Evolutionary conservation across 2,888 invertebrate species (phyloP).

Genomic region (Archips crataeganus): DNA sequence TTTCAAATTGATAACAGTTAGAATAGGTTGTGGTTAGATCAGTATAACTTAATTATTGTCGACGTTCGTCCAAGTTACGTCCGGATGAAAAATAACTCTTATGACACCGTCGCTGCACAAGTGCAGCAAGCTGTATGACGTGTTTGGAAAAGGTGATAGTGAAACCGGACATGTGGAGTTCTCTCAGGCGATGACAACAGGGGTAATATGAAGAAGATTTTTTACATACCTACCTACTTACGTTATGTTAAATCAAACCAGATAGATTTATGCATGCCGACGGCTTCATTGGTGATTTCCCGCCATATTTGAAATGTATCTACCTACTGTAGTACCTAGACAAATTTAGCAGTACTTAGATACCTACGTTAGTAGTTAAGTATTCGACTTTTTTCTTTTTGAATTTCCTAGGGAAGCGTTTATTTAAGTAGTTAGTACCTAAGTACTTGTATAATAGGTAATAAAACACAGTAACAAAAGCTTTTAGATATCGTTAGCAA

Average conservation of each 20-base stretch:
- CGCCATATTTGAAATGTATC: background rate
- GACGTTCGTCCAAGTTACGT: conserved; percentile 50
- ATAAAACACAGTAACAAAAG: too few species aligned
- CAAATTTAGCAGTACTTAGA: too few species aligned
- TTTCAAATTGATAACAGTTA: conserved; percentile 10
- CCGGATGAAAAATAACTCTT: conserved; percentile 66
- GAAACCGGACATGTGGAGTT: conserved; percentile 73
- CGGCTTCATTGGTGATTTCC: background rate
- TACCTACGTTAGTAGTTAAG: too few species aligned
- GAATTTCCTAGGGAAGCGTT: too few species aligned
- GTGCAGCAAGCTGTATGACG: conserved; percentile 57
- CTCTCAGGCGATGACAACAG: conserved; percentile 77
- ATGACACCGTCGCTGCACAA: conserved; percentile 56
- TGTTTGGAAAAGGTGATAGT: conserved; percentile 71
- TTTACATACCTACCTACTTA: background rate
- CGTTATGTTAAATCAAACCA: background rate
- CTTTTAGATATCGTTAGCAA: too few species aligned
- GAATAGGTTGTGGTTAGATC: conserved; percentile 14
- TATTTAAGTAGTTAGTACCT: too few species aligned
- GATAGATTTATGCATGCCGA: background rate
- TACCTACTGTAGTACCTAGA: too few species aligned
- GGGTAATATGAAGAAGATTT: conserved; percentile 59
- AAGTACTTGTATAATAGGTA: too few species aligned
- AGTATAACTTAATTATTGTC: conserved; percentile 38
- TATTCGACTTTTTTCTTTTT: too few species aligned